These are phyloP conservation scores for Hesperia comma DNA, from an alignment of 2,888 invertebrate genomes.

Conservation along the genomic window DNA sequence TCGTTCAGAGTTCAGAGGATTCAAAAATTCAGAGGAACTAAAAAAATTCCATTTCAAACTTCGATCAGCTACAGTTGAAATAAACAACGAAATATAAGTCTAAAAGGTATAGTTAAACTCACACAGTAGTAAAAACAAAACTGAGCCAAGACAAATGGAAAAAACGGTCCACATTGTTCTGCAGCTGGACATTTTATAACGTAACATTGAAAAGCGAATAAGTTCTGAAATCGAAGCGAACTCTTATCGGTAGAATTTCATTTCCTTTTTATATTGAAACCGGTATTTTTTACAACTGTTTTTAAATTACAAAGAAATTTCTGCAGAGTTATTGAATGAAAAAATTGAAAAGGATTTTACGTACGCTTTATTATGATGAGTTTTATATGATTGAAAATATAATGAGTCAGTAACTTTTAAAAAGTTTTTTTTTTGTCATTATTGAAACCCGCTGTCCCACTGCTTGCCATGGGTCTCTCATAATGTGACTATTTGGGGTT, in stretches of 20 bases:
- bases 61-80: not conserved
- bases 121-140: slow-evolving; percentile 38
- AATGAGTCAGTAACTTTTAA: not conserved
- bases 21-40: too few relatives aligned
- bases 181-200: slow-evolving; percentile 41
- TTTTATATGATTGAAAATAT: not conserved
- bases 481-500: too few relatives aligned
- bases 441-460: too few relatives aligned
- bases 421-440: not conserved
- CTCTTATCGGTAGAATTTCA: slow-evolving; percentile 47
- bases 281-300: slow-evolving; percentile 37
- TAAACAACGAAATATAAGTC: not conserved
- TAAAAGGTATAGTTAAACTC: slow-evolving; percentile 36
- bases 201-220: slow-evolving; percentile 40
- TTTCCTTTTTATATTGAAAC: slow-evolving; percentile 45
- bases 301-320: slow-evolving; percentile 29
- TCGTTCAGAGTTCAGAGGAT: too few relatives aligned
- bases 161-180: slow-evolving; percentile 31
- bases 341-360: slow-evolving; percentile 20
- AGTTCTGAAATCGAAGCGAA: slow-evolving; percentile 41
- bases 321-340: slow-evolving; percentile 24
- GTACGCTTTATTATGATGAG: not conserved
- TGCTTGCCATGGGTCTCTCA: too few relatives aligned
- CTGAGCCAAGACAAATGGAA: slow-evolving; percentile 31
- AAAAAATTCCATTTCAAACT: too few relatives aligned